Base-by-base conservation (phyloP, 2,113 vertebrate species). In the Sciurus niger region DNA sequence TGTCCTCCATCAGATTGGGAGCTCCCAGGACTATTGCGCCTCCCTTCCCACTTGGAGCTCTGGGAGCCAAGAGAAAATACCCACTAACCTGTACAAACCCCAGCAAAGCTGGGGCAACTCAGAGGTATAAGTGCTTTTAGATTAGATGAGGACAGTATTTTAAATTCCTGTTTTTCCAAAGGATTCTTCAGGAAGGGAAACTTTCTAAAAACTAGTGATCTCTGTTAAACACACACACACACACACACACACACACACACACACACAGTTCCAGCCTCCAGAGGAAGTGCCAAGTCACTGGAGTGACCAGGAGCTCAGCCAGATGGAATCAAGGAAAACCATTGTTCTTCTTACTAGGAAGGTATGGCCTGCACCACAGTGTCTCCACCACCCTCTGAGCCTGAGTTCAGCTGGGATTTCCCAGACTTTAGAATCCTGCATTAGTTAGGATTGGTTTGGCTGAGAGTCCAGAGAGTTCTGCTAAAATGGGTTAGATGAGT, bases 241-340 rank as follows among this genome's bases (percentile, higher is more conserved):
- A 8, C 55, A 20, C 55, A 20, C 55, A 8, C 55, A 20, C 55
- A 20, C 55, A 20, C 55, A 55, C 55, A 20, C 18, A 58, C 55
- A 95, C 94, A 96, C 63, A 92, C 93, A 87, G 37, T 65, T 96
- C 93, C 82, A 96, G 86, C 89, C 90, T 98, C 32, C 12, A 24
- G 24, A 22, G 84, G 84, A 98, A 96, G 51, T 97, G 97, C 98
- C 98, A 98, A 98, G 97, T 98, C 72, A 83, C 60, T 85, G 79
- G 90, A 78, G 94, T 80, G 89, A 96, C 87, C 92, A 96, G 87
- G 97, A 98, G 63, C 22, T 87, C 89, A 94, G 93, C 96, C 0
- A 20, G 96, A 67, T 28, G 17, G 74, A 98, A 94, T 96, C 92
- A 95, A 97, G 55, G 84, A 82, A 37, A 97, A 65, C 22, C 65